These are phyloP conservation scores for Lasioglossum vierecki DNA, from an alignment of 2,888 invertebrate genomes.

Conservation along the genomic window DNA sequence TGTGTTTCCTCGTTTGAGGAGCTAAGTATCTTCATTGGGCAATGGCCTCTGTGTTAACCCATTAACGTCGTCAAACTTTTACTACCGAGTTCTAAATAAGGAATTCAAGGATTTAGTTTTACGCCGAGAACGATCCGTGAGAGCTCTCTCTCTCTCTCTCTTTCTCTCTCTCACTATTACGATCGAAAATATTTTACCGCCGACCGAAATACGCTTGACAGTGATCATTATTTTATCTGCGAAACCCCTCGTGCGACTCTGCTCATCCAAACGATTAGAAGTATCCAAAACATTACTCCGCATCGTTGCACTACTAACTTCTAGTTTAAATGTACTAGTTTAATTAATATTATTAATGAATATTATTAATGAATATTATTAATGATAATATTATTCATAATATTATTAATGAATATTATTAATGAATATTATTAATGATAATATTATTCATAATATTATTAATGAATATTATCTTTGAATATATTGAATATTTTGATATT, in stretches of 20 bases:
- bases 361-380: too few relatives aligned
- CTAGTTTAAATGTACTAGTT: too few relatives aligned
- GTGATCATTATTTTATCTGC: not conserved
- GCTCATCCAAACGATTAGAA: not conserved
- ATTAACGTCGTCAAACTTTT: constrained; percentile 18
- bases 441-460: too few relatives aligned
- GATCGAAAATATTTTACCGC: not conserved
- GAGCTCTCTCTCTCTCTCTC: not conserved
- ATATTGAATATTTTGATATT: too few relatives aligned
- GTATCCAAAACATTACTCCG: not conserved
- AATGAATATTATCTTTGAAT: too few relatives aligned
- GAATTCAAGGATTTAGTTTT: not conserved
- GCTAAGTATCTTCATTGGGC: constrained; percentile 21
- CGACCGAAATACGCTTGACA: not conserved
- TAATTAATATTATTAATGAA: too few relatives aligned
- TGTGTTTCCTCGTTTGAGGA: constrained; percentile 31
- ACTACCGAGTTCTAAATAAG: constrained; percentile 10
- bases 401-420: too few relatives aligned
- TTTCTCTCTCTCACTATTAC: not conserved
- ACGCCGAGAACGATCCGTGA: not conserved
- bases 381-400: too few relatives aligned
- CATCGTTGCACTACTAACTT: not conserved
- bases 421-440: too few relatives aligned
- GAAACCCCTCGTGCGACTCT: not conserved
- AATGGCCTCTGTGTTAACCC: constrained; percentile 18